Conservation (phyloP, 1,140 invertebrate genomes). For the Apocrypta bakeri region DNA sequence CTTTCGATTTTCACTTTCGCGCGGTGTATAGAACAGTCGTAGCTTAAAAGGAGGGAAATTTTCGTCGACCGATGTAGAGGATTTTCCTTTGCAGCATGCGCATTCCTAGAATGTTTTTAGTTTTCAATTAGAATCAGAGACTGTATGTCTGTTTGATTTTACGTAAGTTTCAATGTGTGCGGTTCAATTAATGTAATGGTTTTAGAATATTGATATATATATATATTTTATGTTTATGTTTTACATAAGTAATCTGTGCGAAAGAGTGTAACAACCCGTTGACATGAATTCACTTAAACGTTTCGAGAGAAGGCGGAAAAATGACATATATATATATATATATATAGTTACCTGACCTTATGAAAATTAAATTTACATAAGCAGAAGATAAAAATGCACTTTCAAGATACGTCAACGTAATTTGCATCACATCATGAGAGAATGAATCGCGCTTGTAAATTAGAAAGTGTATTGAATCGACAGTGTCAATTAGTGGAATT, state of each 20-base stretch:
- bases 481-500: constrained; percentile 4
- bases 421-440: not conserved
- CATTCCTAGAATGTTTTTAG: not conserved
- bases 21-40: not conserved
- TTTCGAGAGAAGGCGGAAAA: not conserved
- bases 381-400: too few species aligned
- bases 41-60: not conserved
- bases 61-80: not conserved
- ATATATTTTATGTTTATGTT: not conserved
- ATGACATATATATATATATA: not conserved
- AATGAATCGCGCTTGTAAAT: not conserved
- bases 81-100: not conserved
- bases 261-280: too few species aligned
- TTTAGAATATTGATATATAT: not conserved
- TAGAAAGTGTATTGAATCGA: not conserved
- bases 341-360: too few species aligned
- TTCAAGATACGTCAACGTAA: not conserved
- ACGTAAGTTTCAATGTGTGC: too few species aligned
- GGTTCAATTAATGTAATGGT: too few species aligned
- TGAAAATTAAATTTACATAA: too few species aligned
- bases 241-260: too few species aligned
- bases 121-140: not conserved
- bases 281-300: too few species aligned
- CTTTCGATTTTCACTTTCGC: constrained; percentile 26
- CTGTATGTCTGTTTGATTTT: not conserved